Conservation (phyloP, 2,113 vertebrate genomes). For the Salvelinus fontinalis region DNA sequence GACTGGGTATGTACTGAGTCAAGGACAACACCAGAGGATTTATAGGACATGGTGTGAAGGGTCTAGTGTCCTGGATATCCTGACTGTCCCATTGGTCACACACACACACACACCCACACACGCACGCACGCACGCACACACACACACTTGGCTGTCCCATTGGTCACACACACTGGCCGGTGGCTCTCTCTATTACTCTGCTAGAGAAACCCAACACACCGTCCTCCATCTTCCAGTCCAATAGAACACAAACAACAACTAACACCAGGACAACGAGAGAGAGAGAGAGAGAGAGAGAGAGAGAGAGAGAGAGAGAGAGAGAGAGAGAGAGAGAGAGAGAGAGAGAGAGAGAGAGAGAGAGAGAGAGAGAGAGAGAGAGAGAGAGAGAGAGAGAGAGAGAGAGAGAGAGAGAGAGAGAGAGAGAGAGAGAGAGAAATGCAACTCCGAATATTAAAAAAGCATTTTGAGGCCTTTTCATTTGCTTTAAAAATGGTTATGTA, state of each 20-base stretch:
- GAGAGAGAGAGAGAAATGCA: too few species aligned
- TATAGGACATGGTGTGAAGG: slow-evolving; percentile 41
- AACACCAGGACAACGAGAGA: slow-evolving; percentile 11
- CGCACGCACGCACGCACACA: too few species aligned
- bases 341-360: slow-evolving; percentile 33
- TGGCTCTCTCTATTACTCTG: slow-evolving; percentile 58
- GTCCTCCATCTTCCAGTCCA: slow-evolving; percentile 40
- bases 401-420: too few species aligned
- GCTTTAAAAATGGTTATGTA: too few species aligned
- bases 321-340: slow-evolving; percentile 41
- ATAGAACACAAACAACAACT: slow-evolving; percentile 34
- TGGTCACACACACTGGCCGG: slow-evolving; percentile 47
- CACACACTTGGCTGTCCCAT: slow-evolving; percentile 4
- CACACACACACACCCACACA: too few species aligned
- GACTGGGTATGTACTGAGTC: slow-evolving; percentile 56
- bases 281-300: not conserved
- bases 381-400: too few species aligned
- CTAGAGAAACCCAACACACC: slow-evolving; percentile 32
- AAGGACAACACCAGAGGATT: slow-evolving; percentile 68
- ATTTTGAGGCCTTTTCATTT: too few species aligned
- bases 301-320: too few species aligned
- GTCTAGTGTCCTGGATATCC: slow-evolving; percentile 21
- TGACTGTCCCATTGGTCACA: slow-evolving; percentile 24
- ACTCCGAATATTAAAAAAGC: too few species aligned
- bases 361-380: slow-evolving; percentile 1